A percentile compares a stretch with the other conserved stretches of the same genome.
Conservation (phyloP, 2,113 vertebrate species). For the Plecturocebus donacophilus region DNA sequence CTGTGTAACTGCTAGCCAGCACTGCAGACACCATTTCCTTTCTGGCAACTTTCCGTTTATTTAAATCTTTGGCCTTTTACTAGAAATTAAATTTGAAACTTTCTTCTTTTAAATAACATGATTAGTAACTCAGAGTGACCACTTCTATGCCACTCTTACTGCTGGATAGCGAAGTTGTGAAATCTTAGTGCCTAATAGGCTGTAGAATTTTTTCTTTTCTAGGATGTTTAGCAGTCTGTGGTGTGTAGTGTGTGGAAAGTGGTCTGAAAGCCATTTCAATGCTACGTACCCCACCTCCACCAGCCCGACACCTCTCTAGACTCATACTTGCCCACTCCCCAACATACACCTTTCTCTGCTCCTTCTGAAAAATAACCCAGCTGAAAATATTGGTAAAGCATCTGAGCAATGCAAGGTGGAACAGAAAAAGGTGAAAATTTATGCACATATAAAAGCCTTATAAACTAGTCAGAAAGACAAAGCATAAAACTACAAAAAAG, state of each 20-base stretch:
- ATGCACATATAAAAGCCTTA: neutral
- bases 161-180: neutral
- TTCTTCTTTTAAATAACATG: neutral
- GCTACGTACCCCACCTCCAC: accelerated
- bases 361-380: neutral
- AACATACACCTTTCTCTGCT: neutral
- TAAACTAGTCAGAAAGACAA: neutral
- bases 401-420: neutral
- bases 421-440: neutral
- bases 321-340: neutral
- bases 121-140: neutral
- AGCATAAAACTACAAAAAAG: neutral
- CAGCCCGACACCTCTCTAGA: neutral
- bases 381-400: neutral
- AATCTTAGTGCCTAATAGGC: neutral
- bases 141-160: neutral
- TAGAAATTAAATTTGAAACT: neutral
- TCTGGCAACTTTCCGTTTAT: neutral
- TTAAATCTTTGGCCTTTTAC: conserved; percentile 5
- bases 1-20: neutral
- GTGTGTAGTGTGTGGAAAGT: neutral
- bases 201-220: neutral
- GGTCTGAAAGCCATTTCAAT: too few species aligned
- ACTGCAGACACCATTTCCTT: neutral
- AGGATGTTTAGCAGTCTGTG: neutral